Percentiles rank a stretch among this genome's conserved stretches.
Conservation (phyloP, 2,888 invertebrate species). For the Taphrorychus bicolor region DNA sequence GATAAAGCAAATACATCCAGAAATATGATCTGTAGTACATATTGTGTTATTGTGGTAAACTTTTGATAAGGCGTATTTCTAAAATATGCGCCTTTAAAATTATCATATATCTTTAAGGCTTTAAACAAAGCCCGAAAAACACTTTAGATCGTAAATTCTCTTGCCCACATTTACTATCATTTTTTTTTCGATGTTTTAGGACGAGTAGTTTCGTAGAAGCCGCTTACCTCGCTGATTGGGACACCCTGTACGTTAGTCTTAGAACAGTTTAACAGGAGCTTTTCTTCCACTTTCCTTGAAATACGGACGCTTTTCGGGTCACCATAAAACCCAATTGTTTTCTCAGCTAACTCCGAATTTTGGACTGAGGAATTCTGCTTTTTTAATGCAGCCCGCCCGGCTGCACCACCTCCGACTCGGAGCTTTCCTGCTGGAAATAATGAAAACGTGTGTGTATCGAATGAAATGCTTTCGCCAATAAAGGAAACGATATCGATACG, state of each 20-base stretch:
- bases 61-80: too few species aligned
- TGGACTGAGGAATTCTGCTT: neutral
- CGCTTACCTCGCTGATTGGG: neutral
- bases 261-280: neutral
- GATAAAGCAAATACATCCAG: too few species aligned
- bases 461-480: constrained; percentile 14
- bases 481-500: constrained; percentile 14
- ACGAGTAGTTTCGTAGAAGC: too few species aligned
- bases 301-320: neutral
- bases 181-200: too few species aligned
- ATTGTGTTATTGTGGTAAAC: too few species aligned
- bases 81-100: too few species aligned
- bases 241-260: neutral
- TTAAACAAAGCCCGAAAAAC: too few species aligned
- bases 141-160: too few species aligned
- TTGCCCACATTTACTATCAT: too few species aligned
- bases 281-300: neutral
- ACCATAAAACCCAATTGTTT: neutral
- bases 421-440: constrained; percentile 10
- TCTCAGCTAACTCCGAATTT: neutral
- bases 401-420: too few species aligned
- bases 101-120: too few species aligned
- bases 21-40: too few species aligned
- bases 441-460: constrained; percentile 18
- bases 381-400: neutral